Conservation (phyloP, 2,888 invertebrate species). For the Dinocampus coccinellae region DNA sequence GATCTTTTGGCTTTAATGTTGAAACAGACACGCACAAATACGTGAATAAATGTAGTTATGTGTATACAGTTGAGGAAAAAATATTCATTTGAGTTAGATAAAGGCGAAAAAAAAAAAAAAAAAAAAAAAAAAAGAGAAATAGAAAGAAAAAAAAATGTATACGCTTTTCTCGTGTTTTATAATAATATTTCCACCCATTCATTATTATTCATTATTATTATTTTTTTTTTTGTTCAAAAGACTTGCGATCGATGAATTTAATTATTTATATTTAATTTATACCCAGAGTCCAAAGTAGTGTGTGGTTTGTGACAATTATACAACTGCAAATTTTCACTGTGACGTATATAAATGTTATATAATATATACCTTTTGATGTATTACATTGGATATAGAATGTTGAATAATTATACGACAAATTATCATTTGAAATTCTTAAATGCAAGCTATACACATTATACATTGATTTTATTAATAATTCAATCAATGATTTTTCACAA, state of each 20-base stretch:
- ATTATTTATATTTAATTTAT: too few species aligned
- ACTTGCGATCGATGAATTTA: too few species aligned
- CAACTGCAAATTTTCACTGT: not conserved
- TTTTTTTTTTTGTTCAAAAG: too few species aligned
- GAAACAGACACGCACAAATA: conserved; percentile 34
- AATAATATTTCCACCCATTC: too few species aligned
- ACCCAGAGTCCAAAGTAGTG: not conserved
- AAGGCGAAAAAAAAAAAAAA: too few species aligned
- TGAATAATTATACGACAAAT: conserved; percentile 6
- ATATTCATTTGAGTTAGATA: conserved; percentile 38
- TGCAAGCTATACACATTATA: not conserved
- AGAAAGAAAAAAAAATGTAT: not conserved
- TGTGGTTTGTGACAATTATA: not conserved
- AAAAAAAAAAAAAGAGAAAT: too few species aligned
- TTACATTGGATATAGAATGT: not conserved
- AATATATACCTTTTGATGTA: not conserved
- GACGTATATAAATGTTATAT: not conserved
- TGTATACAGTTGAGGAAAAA: conserved; percentile 37
- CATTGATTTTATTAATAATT: too few species aligned
- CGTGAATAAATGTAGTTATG: conserved; percentile 23
- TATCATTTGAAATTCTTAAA: not conserved
- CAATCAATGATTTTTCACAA: too few species aligned
- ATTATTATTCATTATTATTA: too few species aligned
- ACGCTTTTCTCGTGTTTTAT: not conserved
- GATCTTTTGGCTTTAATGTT: conserved; percentile 35